phyloP scores from a whole-genome alignment of 2,888 invertebrate species.

The Hipparchia semele region DNA sequence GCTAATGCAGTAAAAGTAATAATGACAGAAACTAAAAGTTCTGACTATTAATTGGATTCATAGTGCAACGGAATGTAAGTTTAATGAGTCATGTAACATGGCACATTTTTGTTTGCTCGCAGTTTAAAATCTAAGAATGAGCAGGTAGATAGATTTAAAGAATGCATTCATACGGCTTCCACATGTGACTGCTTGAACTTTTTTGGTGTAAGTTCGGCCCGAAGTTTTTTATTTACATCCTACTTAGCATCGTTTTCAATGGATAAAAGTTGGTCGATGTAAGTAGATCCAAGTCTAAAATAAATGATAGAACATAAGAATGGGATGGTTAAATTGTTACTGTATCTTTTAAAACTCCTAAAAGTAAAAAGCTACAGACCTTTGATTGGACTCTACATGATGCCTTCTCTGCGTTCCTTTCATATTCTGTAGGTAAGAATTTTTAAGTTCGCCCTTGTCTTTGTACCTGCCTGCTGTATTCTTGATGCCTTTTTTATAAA shows the following conservation, averaged over 20 bases:
- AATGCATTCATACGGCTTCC: conserved; percentile 45
- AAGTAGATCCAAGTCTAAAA: neutral
- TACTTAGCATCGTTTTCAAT: conserved; percentile 3
- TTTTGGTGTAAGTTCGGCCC: conserved; percentile 31
- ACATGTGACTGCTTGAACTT: conserved; percentile 47
- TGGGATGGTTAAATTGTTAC: neutral
- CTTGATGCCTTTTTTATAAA: neutral
- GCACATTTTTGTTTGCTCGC: conserved; percentile 43
- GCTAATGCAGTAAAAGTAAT: conserved; percentile 29
- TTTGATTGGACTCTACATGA: neutral
- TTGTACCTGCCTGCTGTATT: neutral
- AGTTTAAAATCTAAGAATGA: conserved; percentile 31
- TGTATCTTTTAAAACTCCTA: neutral
- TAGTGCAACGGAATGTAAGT: conserved; percentile 32
- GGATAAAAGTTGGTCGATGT: neutral
- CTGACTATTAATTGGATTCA: conserved; percentile 25
- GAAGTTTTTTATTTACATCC: conserved; percentile 22
- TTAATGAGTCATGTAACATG: conserved; percentile 25
- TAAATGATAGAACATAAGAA: neutral
- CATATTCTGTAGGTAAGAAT: neutral
- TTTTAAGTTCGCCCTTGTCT: neutral
- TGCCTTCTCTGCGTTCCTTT: neutral
- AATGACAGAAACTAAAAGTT: conserved; percentile 13
- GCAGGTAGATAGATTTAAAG: conserved; percentile 47
- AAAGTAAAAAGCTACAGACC: neutral